Conservation (phyloP, 2,797 vertebrate species). For the Alosa sapidissima region DNA sequence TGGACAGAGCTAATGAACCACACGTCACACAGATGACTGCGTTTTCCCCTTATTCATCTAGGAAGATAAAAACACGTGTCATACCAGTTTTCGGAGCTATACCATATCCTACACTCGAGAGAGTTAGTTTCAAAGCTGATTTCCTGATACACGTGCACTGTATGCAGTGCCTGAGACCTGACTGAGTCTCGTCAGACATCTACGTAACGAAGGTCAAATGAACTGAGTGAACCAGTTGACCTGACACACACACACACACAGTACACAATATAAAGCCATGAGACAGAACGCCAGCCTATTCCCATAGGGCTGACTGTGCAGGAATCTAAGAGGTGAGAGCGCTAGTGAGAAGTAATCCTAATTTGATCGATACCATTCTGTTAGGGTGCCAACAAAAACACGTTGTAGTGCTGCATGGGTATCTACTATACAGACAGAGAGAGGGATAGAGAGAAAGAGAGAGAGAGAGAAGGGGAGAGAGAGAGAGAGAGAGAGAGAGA, state of each 20-base stretch:
- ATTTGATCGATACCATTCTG: background rate
- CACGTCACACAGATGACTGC: background rate
- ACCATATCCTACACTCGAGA: background rate
- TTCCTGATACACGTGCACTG: background rate
- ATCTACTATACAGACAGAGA: background rate
- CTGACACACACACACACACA: background rate
- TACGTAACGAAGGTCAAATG: background rate
- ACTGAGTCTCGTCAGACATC: background rate
- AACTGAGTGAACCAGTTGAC: background rate
- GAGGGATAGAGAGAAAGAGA: background rate
- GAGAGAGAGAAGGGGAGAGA: background rate
- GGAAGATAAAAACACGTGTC: background rate
- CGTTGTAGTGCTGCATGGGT: background rate
- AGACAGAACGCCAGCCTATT: slow-evolving; percentile 25
- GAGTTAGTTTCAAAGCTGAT: background rate
- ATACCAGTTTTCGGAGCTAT: slow-evolving; percentile 1
- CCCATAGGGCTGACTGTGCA: slow-evolving; percentile 47
- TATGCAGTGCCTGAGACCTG: background rate
- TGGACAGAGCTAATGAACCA: slow-evolving; percentile 1
- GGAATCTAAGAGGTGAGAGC: slow-evolving; percentile 17
- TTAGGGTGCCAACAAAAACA: slow-evolving; percentile 11
- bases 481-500: background rate
- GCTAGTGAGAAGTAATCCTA: background rate
- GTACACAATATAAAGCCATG: background rate
- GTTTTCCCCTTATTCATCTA: background rate